Base-by-base conservation (phyloP, 2,888 invertebrate genomes). In the Hemaris fuciformis region DNA sequence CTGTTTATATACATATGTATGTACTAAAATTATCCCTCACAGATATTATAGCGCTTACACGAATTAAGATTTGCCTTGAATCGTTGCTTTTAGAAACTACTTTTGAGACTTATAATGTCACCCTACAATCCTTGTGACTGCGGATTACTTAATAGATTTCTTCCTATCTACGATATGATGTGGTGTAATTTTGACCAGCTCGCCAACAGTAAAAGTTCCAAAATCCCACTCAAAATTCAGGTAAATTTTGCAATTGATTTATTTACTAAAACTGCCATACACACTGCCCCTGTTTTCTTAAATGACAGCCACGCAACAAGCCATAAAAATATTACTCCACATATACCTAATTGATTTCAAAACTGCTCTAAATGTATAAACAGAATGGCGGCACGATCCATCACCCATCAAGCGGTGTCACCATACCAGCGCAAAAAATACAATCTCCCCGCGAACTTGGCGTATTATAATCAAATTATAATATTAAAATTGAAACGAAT, bases 401-500 rank as follows among this genome's bases (percentile, higher is more conserved):
- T 53, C 53, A 53, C n/a, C n/a, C n/a, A n/a, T 31, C 15, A 46
- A 23, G 31, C 53, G 31, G 27, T 31, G 53, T 53, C 53, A 53
- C 53, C 53, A 53, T 53, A 31, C 27, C 53, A 31, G 31, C 18
- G 27, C 18, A 31, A 18, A 53, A 45, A 48, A 48, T 48, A 25
- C 27, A 18, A 57, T 41, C 41, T 57, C 34, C 57, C 57, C 20
- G 27, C 27, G 18, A 38, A 38, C 38, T 38, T 38, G n/a, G n/a
- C 25, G 25, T 27, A 53, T 53, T 53, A 53, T 53, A 53, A 53
- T 53, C 53, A 27, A 53, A 53, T 60, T 60, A 53, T 60, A 53
- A 53, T 60, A 53, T 48, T 48, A 48, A 48, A 48, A 48, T 48
- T 48, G 15, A 60, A 60, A 46, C 46, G 25, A 48, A 53, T 60